Evolutionary conservation across 2,797 vertebrate genomes (phyloP), one percentile per base, ranked within the genome.

Genomic region (Crocidura indochinensis): DNA sequence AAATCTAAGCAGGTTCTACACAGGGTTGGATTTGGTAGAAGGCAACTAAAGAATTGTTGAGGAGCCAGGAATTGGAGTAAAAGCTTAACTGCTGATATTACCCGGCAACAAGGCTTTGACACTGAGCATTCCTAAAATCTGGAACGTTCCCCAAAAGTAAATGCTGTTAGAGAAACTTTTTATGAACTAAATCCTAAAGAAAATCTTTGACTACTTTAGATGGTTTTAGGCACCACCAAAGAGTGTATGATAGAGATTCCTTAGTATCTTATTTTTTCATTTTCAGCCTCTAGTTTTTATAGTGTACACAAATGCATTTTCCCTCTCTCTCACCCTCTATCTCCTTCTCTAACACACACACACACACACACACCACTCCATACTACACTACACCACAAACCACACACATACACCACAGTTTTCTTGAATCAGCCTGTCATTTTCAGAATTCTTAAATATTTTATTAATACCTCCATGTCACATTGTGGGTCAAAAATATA

Each of bases 91-190:
- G 10, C 26, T 65, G 29, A 84, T 76, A 68, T 1, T 69, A 44
- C 74, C 60, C 38, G 11, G 72, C 84, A 90, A 78, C 76, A 87
- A 56, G 64, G 74, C 26, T 75, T 81, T 24, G 53, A 53, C 44
- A 83, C 44, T 71, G 56, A 60, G 64, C 80, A 69, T 29, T 87
- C 74, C 38, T 84, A 71, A 91, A 91, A 80, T 17, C 29, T 87
- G 77, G 29, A 64, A 93, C 68, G 53, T 93, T 88, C 67, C 90
- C 75, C 51, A 74, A 82, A 24, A 26, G 67, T 84, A 93, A 92
- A n/a, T 47, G 53, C 20, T 88, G 56, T 20, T n/a, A 19, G 53
- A 26, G 11, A 75, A 82, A 79, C 10, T 74, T 74, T 87, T 53
- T 29, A 19, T 91, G 53, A 88, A 46, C 27, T 72, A 26, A 38